Percentiles rank a stretch among this genome's conserved stretches.
Conservation (phyloP, 1,140 invertebrate genomes). For the Cherax destructor region DNA sequence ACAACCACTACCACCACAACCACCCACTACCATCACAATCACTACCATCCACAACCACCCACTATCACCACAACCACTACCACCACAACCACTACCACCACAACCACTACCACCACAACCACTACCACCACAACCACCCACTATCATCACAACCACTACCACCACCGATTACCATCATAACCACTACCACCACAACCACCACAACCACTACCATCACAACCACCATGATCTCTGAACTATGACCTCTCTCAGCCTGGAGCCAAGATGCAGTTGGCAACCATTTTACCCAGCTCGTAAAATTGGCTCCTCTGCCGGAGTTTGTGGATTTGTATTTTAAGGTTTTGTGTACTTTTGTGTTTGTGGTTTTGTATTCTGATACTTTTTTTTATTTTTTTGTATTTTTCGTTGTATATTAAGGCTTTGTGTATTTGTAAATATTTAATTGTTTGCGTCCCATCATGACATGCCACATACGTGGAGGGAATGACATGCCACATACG, state of each 20-base stretch:
- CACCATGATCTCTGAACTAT: not conserved
- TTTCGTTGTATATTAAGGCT: not conserved
- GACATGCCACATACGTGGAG: no score
- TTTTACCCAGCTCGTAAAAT: not conserved
- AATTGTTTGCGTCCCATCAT: no score
- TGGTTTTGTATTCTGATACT: not conserved
- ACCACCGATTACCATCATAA: not conserved
- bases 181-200: no score
- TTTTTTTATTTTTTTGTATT: slow-evolving; percentile 12
- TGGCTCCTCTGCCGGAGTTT: not conserved
- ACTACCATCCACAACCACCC: not conserved
- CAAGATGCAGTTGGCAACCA: slow-evolving; percentile 1
- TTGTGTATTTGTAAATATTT: not conserved
- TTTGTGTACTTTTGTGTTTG: slow-evolving; percentile 15
- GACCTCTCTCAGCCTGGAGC: not conserved
- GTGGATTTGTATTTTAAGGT: not conserved
- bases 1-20: not conserved
- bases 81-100: not conserved
- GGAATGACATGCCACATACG: no score
- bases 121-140: not conserved
- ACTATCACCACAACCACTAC: not conserved
- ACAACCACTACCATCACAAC: no score
- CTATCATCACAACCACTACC: not conserved
- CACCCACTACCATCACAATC: not conserved
- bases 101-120: not conserved